Conservation (phyloP, 2,113 vertebrate genomes). For the Australoheros scitulus region DNA sequence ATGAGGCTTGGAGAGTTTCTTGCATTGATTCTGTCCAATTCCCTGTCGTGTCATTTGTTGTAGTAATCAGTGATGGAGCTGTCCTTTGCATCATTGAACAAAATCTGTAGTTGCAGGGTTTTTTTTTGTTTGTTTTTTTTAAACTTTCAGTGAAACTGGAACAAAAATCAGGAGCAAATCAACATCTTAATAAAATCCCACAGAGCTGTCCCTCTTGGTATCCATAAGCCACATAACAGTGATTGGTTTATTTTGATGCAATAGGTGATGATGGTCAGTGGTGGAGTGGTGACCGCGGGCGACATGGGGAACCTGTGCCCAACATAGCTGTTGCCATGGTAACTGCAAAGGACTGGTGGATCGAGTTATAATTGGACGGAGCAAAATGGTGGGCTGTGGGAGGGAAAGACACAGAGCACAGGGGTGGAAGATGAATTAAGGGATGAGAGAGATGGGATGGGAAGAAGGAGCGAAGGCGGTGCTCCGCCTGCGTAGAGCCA, state of each 20-base stretch:
- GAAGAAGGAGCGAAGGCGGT: constrained; percentile 46
- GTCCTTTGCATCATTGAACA: neutral
- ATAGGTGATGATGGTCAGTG: constrained; percentile 35
- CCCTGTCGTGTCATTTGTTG: neutral
- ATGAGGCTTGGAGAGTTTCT: neutral
- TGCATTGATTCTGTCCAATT: neutral
- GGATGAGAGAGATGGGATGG: constrained; percentile 56
- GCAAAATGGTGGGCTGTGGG: constrained; percentile 72
- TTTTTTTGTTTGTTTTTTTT: neutral
- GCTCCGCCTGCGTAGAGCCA: constrained; percentile 25
- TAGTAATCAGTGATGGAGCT: neutral
- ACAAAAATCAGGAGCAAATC: constrained; percentile 6
- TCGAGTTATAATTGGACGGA: constrained; percentile 78
- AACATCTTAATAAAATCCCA: neutral
- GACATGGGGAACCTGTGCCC: constrained; percentile 61
- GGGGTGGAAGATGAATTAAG: constrained; percentile 71
- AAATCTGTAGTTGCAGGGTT: neutral
- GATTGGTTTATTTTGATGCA: constrained; percentile 36
- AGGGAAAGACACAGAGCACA: constrained; percentile 66
- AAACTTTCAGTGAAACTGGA: neutral
- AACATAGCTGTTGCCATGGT: constrained; percentile 78
- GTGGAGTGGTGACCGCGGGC: constrained; percentile 40
- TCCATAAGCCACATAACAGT: neutral
- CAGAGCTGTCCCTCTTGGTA: neutral
- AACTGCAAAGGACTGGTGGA: constrained; percentile 70